These are phyloP conservation scores for Pachyseris speciosa DNA, from an alignment of 64 coral and sea anemone species.

Conservation along the genomic window DNA sequence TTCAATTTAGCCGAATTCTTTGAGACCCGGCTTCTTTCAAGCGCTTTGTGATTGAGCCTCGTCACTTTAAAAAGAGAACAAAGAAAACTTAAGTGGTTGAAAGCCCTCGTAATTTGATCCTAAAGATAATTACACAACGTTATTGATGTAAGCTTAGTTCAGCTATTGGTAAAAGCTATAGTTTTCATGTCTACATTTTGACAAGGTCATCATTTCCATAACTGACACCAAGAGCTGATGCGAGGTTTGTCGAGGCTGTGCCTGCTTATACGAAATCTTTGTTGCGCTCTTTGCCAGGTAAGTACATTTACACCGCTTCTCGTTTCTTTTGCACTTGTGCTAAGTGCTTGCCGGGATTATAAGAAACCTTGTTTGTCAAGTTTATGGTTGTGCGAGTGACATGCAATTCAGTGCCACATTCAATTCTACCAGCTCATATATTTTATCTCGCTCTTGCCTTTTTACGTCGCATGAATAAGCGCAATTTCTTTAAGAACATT, in stretches of 20 bases:
- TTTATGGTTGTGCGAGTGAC: not conserved
- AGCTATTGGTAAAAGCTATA: not conserved
- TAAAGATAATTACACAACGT: not conserved
- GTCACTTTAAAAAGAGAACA: not conserved
- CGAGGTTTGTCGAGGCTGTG: not conserved
- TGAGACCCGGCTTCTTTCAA: not conserved
- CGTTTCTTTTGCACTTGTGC: not conserved
- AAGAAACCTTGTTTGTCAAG: not conserved
- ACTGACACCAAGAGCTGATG: no score
- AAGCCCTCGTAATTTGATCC: not conserved
- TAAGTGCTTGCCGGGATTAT: not conserved
- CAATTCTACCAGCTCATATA: no score
- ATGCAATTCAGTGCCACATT: not conserved
- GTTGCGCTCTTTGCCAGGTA: not conserved
- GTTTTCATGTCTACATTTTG: not conserved
- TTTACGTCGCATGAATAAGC: no score
- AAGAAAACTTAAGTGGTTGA: not conserved
- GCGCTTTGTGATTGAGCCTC: not conserved
- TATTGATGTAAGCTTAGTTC: not conserved
- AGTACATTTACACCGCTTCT: not conserved
- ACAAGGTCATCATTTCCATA: not conserved
- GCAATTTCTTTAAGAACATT: no score
- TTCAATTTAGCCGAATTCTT: not conserved
- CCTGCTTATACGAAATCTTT: not conserved
- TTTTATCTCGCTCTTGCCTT: no score